Conservation (phyloP, 2,113 vertebrate species). For the Sarotherodon lohbergeri region DNA sequence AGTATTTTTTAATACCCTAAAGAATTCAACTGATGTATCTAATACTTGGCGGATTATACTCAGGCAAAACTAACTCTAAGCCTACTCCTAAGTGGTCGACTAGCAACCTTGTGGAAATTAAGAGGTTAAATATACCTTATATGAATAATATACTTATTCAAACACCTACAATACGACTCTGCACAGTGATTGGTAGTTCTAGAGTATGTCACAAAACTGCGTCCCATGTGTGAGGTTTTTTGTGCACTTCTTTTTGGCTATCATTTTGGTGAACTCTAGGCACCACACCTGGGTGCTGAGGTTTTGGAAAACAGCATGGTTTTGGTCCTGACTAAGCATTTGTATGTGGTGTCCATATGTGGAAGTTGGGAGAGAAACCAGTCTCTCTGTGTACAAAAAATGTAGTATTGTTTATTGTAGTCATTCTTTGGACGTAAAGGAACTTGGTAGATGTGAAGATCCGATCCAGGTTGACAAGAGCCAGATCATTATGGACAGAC, state of each 20-base stretch:
- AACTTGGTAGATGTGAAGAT: neutral
- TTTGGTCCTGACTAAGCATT: neutral
- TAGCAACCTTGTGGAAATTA: neutral
- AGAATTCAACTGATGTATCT: neutral
- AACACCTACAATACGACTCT: neutral
- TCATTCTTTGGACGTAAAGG: neutral
- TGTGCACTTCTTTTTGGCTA: neutral
- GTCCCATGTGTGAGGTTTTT: neutral
- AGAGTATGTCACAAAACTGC: neutral
- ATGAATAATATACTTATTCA: neutral
- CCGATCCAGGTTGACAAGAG: neutral
- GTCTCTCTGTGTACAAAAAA: neutral
- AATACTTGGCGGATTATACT: neutral
- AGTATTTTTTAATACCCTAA: neutral
- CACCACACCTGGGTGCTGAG: neutral
- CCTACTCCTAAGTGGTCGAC: neutral
- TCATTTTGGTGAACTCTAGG: neutral
- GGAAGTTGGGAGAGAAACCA: neutral
- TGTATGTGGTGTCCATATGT: neutral
- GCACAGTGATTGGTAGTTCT: neutral
- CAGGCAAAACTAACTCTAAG: neutral
- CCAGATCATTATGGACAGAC: neutral
- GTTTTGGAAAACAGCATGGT: neutral
- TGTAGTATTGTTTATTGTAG: neutral
- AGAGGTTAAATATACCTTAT: neutral